Evolutionary conservation across 2,797 vertebrate genomes (phyloP).

Genomic region (Lemur catta): DNA sequence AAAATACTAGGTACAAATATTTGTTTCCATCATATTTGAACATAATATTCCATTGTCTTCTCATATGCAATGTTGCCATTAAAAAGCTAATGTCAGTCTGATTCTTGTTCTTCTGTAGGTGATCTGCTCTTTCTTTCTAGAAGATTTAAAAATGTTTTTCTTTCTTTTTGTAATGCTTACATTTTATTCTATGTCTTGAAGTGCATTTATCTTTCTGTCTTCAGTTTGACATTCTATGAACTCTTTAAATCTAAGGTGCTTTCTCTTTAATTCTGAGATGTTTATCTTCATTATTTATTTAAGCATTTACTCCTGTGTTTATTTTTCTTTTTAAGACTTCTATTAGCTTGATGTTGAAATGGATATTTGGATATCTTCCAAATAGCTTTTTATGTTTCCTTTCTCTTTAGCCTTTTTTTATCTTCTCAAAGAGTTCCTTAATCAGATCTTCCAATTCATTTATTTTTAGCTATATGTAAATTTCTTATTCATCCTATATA

Average conservation of each 20-base stretch:
- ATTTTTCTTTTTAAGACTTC: background rate
- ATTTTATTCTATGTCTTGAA: background rate
- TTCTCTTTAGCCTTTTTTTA: background rate
- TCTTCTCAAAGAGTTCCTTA: background rate
- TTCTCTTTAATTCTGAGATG: background rate
- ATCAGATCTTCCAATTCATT: background rate
- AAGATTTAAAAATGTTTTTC: background rate
- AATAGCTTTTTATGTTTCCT: background rate
- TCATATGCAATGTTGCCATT: background rate
- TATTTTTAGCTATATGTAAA: background rate
- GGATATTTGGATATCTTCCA: background rate
- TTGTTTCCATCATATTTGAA: background rate
- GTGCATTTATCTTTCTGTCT: background rate
- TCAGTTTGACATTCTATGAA: background rate
- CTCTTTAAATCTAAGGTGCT: background rate
- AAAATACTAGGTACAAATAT: background rate
- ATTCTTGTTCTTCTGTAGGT: background rate
- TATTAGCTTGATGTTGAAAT: background rate
- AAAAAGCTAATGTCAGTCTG: background rate
- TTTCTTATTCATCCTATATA: background rate
- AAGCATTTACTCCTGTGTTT: background rate
- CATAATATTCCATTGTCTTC: background rate
- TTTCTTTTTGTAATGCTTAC: background rate
- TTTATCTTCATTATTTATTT: constrained; percentile 8
- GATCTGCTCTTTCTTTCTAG: background rate